Conservation (phyloP, 2,888 invertebrate species). For the Eupithecia vulgata region DNA sequence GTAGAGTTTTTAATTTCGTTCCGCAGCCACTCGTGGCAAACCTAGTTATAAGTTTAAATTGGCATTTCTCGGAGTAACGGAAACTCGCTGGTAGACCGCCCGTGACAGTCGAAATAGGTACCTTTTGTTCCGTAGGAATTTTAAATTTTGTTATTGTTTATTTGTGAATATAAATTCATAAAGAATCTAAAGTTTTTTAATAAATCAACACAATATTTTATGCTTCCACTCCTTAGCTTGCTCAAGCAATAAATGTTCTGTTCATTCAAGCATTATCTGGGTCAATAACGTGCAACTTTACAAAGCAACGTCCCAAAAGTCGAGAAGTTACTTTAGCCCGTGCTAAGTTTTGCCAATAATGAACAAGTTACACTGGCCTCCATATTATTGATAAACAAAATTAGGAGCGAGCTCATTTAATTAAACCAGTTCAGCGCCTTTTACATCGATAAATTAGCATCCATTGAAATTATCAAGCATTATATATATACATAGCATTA, state of each 20-base stretch:
- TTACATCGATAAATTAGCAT: slow-evolving; percentile 28
- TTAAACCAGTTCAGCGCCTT: slow-evolving; percentile 18
- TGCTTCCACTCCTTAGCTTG: not conserved
- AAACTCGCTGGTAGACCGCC: slow-evolving; percentile 66
- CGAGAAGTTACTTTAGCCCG: slow-evolving; percentile 24
- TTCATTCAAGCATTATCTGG: slow-evolving; percentile 10
- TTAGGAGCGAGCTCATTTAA: slow-evolving; percentile 25
- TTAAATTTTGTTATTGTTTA: not conserved
- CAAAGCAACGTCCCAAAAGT: slow-evolving; percentile 13
- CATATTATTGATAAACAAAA: slow-evolving; percentile 32
- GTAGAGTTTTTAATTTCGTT: slow-evolving; percentile 81
- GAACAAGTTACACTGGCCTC: slow-evolving; percentile 25
- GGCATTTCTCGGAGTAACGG: slow-evolving; percentile 82
- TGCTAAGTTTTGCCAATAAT: slow-evolving; percentile 19
- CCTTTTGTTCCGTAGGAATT: not conserved
- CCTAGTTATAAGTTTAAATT: slow-evolving; percentile 84
- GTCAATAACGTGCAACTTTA: slow-evolving; percentile 16
- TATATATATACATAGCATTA: no score
- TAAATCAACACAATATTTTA: not conserved
- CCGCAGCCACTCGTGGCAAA: slow-evolving; percentile 79
- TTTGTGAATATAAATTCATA: no score
- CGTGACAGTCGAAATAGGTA: not conserved
- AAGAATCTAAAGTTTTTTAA: no score
- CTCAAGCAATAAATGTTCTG: not conserved
- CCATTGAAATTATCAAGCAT: no score